These are phyloP conservation scores for Ovibos moschatus DNA, from an alignment of 2,113 vertebrate genomes.

Conservation along the genomic window DNA sequence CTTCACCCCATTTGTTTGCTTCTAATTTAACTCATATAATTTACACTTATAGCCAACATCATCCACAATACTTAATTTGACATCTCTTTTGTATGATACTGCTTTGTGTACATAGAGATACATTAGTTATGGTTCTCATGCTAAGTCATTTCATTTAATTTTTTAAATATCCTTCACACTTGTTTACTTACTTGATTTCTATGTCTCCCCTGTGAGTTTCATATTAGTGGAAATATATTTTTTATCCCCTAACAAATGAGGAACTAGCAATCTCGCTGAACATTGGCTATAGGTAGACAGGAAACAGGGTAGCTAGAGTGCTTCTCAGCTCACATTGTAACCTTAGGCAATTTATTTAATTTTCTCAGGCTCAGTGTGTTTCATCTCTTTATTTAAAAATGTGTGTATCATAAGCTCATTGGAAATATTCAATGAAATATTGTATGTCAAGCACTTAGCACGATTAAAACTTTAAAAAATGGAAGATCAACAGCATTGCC, in stretches of 20 bases:
- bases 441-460: background rate
- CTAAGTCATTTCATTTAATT: background rate
- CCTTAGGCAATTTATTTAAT: background rate
- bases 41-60: background rate
- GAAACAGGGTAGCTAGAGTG: background rate
- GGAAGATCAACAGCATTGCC: background rate
- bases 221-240: background rate
- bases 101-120: background rate
- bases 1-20: background rate
- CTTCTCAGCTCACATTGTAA: background rate
- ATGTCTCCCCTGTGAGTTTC: background rate
- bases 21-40: background rate
- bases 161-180: background rate
- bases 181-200: background rate
- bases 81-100: background rate
- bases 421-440: background rate
- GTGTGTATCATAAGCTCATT: background rate
- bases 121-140: background rate
- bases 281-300: background rate
- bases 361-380: background rate
- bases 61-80: background rate
- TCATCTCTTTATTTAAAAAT: background rate
- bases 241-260: background rate
- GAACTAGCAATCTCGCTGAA: background rate
- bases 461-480: background rate